phyloP scores from a whole-genome alignment of 1,140 invertebrate species.

The Tetragonula clypearis region DNA sequence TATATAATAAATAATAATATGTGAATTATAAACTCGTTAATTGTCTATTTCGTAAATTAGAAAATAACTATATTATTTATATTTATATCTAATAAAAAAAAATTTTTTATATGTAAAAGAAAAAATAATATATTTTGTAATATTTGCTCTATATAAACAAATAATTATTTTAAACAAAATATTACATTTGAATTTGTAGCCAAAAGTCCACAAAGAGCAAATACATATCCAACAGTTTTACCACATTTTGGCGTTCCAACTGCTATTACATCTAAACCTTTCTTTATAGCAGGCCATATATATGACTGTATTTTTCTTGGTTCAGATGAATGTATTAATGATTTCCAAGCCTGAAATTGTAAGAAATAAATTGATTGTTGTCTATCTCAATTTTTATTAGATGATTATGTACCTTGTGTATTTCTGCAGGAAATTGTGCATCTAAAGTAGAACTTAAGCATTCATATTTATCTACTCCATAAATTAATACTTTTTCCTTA shows the following conservation, averaged over 20 bases:
- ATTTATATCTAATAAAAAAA: neutral
- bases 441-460: conserved; percentile 61
- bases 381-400: conserved; percentile 12
- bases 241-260: conserved; percentile 72
- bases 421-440: conserved; percentile 63
- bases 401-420: conserved; percentile 68
- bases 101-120: neutral
- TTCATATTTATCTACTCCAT: conserved; percentile 61
- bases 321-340: conserved; percentile 45
- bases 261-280: conserved; percentile 71
- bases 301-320: conserved; percentile 75
- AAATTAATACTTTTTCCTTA: conserved; percentile 71
- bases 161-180: conserved; percentile 21
- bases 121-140: neutral
- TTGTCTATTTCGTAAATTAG: neutral
- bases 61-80: neutral
- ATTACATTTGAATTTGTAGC: conserved; percentile 61
- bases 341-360: conserved; percentile 60
- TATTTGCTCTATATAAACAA: conserved; percentile 11
- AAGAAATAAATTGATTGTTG: conserved; percentile 19
- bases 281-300: conserved; percentile 78
- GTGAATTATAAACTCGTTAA: neutral
- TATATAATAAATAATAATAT: neutral
- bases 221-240: conserved; percentile 76
- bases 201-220: conserved; percentile 71